Base-by-base conservation (phyloP, 1,140 invertebrate genomes). In the Cherax quadricarinatus region DNA sequence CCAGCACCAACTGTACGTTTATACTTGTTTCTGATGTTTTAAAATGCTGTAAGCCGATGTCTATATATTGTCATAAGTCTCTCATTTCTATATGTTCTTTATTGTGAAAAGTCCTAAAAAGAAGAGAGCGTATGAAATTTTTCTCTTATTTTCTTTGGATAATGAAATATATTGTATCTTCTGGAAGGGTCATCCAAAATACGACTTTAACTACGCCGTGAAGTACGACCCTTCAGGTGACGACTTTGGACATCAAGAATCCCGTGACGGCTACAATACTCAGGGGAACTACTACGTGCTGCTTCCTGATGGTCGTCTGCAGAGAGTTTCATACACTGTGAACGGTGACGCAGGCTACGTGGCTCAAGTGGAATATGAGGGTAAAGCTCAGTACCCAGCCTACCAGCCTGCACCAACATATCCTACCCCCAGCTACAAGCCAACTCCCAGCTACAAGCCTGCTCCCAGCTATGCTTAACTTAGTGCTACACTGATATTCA, bases 171-270 rank as follows among this genome's bases (percentile, higher is more conserved):
- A 1, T 18, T n/a, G 1, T 70, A 18, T n/a, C 18, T 21, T 18
- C 21, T 70, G 5, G 57, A 6, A 70, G 66, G 66, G 16, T 21
- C 12, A 18, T 6, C 14, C 97, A 70, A 97, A 97, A 94, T 98
- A 98, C 95, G 97, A 98, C 95, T 98, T 98, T 96, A 96, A 96
- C 94, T 98, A 98, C 95, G 96, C 97, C 95, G 97, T 98, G 88
- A 97, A 97, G 94, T 97, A 97, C 94, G 96, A 96, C 80, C 96
- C 97, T 95, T 96, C 96, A 94, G 97, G 97, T 94, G 96, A 96
- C 94, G 96, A 97, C 94, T 98, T 98, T 95, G 97, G 97, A 93
- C 97, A 98, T 95, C 96, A 96, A 94, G 98, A 98, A 95, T 96
- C 96, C 94, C 96, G 97, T 89, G 97, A 98, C 95, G 97, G 97